phyloP scores from a whole-genome alignment of 2,113 vertebrate species.

The Macrotus californicus region DNA sequence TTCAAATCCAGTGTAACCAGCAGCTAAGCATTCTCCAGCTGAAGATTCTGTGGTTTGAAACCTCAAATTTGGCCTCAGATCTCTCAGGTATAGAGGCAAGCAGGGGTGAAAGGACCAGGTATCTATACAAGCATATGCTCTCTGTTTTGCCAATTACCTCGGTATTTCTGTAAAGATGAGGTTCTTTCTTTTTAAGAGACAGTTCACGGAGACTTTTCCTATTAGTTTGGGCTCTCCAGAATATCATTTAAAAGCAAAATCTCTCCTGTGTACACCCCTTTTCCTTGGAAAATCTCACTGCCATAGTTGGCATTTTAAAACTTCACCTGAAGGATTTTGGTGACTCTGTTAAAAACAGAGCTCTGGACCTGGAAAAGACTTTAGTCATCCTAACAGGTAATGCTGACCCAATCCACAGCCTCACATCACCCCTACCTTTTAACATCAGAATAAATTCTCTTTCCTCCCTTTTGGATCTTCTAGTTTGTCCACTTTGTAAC shows the following conservation, averaged over 20 bases:
- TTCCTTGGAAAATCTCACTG: neutral
- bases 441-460: neutral
- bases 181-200: neutral
- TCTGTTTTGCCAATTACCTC: neutral
- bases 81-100: neutral
- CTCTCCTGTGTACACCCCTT: neutral
- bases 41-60: neutral
- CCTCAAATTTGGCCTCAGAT: neutral
- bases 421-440: neutral
- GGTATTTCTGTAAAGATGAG: neutral
- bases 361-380: neutral
- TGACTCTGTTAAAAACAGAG: neutral
- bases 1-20: neutral
- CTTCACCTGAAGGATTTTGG: neutral
- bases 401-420: neutral
- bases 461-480: neutral
- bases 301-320: neutral
- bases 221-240: neutral
- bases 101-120: neutral
- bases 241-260: neutral
- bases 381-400: neutral
- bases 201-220: neutral
- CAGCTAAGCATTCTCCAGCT: neutral
- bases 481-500: neutral
- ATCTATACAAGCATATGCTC: neutral